A percentile compares a stretch with the other conserved stretches of the same genome.
Conservation (phyloP, 2,113 vertebrate species). For the Sterna hirundo region DNA sequence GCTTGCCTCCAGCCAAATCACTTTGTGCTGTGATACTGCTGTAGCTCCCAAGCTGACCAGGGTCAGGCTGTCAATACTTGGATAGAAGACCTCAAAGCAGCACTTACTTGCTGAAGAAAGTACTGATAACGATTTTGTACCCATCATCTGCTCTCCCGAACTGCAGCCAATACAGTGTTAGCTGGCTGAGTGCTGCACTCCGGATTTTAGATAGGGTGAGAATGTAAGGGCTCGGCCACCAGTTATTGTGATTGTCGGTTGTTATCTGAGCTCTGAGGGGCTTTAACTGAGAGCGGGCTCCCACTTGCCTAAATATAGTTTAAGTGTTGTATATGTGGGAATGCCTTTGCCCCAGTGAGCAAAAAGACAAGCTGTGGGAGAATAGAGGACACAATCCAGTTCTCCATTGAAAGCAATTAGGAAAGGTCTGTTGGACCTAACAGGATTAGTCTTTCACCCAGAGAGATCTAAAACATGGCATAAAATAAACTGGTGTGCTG, state of each 20-base stretch:
- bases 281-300: not conserved
- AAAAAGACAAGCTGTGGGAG: constrained; percentile 2
- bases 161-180: not conserved
- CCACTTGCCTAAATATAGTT: constrained; percentile 1
- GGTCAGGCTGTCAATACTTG: constrained; percentile 56
- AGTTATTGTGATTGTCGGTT: not conserved
- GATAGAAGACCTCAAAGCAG: constrained; percentile 51
- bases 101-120: constrained; percentile 38
- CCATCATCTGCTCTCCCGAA: not conserved
- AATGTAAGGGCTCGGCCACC: not conserved
- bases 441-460: constrained; percentile 21
- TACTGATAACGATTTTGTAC: constrained; percentile 34
- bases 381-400: not conserved
- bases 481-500: not conserved
- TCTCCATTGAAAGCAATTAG: constrained; percentile 1
- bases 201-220: constrained; percentile 3
- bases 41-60: constrained; percentile 44
- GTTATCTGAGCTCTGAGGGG: constrained; percentile 7
- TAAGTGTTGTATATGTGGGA: not conserved
- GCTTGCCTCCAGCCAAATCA: constrained; percentile 63
- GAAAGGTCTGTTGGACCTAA: constrained; percentile 13
- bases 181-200: not conserved
- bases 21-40: constrained; percentile 58
- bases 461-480: not conserved
- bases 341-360: not conserved